Evolutionary conservation across 2,797 vertebrate species (phyloP).

Genomic region (Muraenolepis orangiensis): DNA sequence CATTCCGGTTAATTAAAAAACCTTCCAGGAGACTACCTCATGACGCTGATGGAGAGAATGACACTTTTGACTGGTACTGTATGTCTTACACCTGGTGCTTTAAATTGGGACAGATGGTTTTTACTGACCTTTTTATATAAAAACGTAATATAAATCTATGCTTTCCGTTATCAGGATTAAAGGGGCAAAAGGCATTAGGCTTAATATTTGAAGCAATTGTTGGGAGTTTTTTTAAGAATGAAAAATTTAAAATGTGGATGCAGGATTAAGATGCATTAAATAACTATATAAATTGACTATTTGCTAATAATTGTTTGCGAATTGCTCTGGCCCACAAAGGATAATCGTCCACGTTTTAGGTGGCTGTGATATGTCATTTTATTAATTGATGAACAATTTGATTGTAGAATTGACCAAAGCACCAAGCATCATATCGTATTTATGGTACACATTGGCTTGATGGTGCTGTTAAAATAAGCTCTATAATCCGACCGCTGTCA

Average conservation of each 20-base stretch:
- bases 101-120: not conserved
- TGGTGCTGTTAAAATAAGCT: no score
- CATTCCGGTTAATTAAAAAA: no score
- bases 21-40: no score
- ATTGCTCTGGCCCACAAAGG: not conserved
- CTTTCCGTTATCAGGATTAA: not conserved
- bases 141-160: not conserved
- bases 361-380: not conserved
- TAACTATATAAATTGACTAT: not conserved
- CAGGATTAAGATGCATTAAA: not conserved
- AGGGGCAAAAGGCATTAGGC: no score
- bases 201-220: no score
- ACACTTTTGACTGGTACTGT: no score
- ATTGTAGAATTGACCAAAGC: not conserved
- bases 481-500: no score
- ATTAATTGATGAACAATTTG: not conserved
- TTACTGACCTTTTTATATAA: not conserved
- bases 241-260: no score
- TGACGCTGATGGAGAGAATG: no score
- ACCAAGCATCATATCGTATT: constrained; percentile 20
- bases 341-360: not conserved
- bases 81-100: constrained; percentile 13
- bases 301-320: not conserved
- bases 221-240: no score
- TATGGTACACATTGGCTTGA: constrained; percentile 15